phyloP scores from a whole-genome alignment of 1,140 invertebrate species.

The Harlomillsia oculata region DNA sequence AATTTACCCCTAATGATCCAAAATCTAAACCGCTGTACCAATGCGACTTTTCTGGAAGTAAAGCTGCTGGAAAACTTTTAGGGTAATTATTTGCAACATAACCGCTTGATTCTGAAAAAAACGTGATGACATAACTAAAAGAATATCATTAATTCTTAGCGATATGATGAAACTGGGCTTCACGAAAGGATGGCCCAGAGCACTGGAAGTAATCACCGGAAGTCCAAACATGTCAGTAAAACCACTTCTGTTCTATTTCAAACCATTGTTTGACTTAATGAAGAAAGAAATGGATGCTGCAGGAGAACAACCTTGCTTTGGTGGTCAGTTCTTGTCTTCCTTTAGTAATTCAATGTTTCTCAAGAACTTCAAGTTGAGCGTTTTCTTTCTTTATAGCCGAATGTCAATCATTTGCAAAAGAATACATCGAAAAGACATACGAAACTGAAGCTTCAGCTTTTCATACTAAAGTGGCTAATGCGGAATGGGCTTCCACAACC shows the following conservation, averaged over 20 bases:
- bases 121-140: not conserved
- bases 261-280: slow-evolving; percentile 32
- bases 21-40: slow-evolving; percentile 38
- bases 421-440: slow-evolving; percentile 25
- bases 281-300: slow-evolving; percentile 24
- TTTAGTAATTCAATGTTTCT: not conserved
- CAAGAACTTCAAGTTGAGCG: not conserved
- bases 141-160: slow-evolving; percentile 34
- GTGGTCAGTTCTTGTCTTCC: slow-evolving; percentile 14
- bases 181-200: slow-evolving; percentile 42
- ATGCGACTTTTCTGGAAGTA: slow-evolving; percentile 44
- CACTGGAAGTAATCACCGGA: slow-evolving; percentile 41
- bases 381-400: slow-evolving; percentile 8
- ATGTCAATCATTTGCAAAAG: slow-evolving; percentile 24
- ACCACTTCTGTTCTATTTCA: slow-evolving; percentile 38
- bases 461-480: slow-evolving; percentile 3
- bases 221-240: slow-evolving; percentile 39
- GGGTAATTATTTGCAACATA: slow-evolving; percentile 32
- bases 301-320: slow-evolving; percentile 31
- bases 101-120: not conserved
- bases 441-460: slow-evolving; percentile 22
- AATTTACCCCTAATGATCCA: slow-evolving; percentile 36
- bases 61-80: slow-evolving; percentile 39
- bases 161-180: slow-evolving; percentile 43
- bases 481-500: slow-evolving; percentile 31